These are phyloP conservation scores for Caenorhabditis sulstoni DNA, from an alignment of 2,888 invertebrate species.

Conservation along the genomic window DNA sequence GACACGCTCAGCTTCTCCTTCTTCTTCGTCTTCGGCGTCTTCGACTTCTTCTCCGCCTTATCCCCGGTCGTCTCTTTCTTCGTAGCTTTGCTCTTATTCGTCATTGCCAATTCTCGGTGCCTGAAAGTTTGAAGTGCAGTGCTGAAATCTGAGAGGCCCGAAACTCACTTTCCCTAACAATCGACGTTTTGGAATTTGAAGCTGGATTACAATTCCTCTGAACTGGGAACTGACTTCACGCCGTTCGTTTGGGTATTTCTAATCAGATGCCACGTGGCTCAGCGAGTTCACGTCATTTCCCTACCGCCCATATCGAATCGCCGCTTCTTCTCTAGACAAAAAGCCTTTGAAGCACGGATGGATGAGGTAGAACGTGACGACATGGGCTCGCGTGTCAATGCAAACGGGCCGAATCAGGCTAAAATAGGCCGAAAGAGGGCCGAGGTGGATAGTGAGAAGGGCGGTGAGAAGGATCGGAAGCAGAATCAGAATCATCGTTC, in stretches of 20 bases:
- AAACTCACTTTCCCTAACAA: no score
- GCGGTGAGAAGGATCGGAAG: neutral
- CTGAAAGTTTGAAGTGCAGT: no score
- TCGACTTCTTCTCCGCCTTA: neutral
- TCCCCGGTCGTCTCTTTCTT: neutral
- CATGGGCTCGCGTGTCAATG: neutral
- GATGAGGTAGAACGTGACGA: neutral
- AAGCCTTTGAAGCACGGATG: neutral
- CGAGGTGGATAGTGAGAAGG: no score
- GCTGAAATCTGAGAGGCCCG: no score
- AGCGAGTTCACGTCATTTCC: no score
- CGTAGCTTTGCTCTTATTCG: neutral
- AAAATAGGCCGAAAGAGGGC: neutral
- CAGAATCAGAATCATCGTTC: neutral
- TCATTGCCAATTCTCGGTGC: neutral
- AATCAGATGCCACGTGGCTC: no score
- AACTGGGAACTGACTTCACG: no score
- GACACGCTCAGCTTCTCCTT: constrained; percentile 20
- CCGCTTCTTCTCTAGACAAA: no score
- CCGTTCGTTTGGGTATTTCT: no score
- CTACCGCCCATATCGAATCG: no score
- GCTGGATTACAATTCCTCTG: no score
- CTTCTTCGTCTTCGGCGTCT: constrained; percentile 3
- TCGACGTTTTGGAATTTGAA: no score
- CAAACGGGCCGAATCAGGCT: neutral